Percentiles rank a stretch among this genome's conserved stretches.
Evolutionary conservation across 2,888 invertebrate species (phyloP).

Genomic region (Melangyna quadrimaculata): DNA sequence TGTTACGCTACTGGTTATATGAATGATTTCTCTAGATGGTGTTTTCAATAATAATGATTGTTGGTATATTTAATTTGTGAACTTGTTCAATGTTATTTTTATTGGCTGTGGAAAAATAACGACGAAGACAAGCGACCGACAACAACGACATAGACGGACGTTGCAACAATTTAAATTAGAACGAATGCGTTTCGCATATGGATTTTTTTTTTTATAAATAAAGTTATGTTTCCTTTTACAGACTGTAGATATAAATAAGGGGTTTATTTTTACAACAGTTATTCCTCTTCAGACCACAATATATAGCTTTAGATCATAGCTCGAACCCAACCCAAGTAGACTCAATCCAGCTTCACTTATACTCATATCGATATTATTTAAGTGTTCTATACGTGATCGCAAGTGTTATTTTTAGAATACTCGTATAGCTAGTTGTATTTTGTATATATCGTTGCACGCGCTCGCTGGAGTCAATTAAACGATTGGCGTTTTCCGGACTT

Average conservation of each 20-base stretch:
- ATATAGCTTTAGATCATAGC: slow-evolving; percentile 4
- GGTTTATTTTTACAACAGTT: slow-evolving; percentile 51
- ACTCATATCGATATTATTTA: not conserved
- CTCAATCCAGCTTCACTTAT: not conserved
- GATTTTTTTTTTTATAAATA: slow-evolving; percentile 3
- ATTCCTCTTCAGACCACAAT: slow-evolving; percentile 43
- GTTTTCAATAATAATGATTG: slow-evolving; percentile 19
- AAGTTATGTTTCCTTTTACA: not conserved
- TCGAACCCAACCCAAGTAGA: not conserved
- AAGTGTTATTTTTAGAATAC: slow-evolving; percentile 67
- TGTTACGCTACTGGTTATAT: not conserved
- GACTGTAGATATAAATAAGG: slow-evolving; percentile 7
- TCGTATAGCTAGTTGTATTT: not conserved
- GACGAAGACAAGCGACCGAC: not conserved
- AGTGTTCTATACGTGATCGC: slow-evolving; percentile 55
- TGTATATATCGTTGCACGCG: slow-evolving; percentile 27
- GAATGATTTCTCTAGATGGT: not conserved
- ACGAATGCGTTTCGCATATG: slow-evolving; percentile 56
- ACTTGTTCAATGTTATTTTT: slow-evolving; percentile 57
- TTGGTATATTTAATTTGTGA: slow-evolving; percentile 55
- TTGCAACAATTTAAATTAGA: slow-evolving; percentile 66
- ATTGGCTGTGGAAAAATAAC: slow-evolving; percentile 49
- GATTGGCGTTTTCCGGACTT: slow-evolving; percentile 70
- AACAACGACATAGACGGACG: slow-evolving; percentile 8
- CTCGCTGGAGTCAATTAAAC: slow-evolving; percentile 58